Percentiles rank a stretch among this genome's conserved stretches.
These are phyloP conservation scores for Micropoecilia bifurca DNA, from an alignment of 2,797 vertebrate genomes.

Conservation along the genomic window DNA sequence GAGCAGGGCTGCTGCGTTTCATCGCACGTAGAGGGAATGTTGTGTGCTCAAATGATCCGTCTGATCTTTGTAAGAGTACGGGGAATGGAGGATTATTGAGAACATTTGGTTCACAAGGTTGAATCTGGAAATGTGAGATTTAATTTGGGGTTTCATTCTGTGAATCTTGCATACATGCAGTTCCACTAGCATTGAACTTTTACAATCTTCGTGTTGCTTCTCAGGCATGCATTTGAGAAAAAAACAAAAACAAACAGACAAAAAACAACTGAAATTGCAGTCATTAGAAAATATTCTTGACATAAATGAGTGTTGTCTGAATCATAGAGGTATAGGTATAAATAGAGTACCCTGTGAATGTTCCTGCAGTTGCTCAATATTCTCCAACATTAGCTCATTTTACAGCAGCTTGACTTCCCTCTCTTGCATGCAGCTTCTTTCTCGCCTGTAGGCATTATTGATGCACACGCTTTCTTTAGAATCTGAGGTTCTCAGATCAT, in stretches of 20 bases:
- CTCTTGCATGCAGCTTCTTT: neutral
- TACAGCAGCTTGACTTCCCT: neutral
- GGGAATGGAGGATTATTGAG: neutral
- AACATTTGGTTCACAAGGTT: neutral
- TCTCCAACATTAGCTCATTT: neutral
- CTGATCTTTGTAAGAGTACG: neutral
- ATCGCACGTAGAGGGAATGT: slow-evolving; percentile 28
- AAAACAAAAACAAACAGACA: neutral
- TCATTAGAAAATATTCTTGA: neutral
- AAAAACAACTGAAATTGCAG: neutral
- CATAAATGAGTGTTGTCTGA: neutral
- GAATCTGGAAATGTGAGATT: neutral
- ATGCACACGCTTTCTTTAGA: slow-evolving; percentile 1
- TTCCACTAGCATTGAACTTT: neutral
- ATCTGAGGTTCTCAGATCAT: neutral
- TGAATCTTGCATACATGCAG: neutral
- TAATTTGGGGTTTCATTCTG: neutral
- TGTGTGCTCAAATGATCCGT: neutral
- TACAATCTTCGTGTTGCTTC: neutral
- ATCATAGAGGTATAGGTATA: neutral
- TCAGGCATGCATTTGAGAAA: neutral
- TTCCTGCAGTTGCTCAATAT: neutral
- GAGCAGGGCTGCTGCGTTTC: slow-evolving; percentile 40
- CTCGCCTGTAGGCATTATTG: slow-evolving; percentile 2
- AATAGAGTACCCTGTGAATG: neutral